Evolutionary conservation across 2,797 vertebrate genomes (phyloP).

Genomic region (Esox masquinongy): DNA sequence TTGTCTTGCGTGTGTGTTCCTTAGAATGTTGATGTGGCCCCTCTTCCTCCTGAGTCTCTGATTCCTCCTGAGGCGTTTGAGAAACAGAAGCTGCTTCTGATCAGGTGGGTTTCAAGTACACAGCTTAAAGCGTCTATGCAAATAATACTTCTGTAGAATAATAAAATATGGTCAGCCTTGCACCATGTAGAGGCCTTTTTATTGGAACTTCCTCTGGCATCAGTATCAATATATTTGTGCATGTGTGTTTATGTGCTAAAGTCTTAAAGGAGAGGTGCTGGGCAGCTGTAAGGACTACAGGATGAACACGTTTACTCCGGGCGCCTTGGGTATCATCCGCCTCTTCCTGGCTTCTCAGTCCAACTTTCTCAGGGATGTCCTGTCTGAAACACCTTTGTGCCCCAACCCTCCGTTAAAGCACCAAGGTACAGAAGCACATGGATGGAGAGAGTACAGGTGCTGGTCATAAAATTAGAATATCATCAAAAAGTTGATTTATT

Average conservation of each 20-base stretch:
- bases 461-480: no score
- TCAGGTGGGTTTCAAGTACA: constrained; percentile 74
- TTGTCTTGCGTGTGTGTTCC: background rate
- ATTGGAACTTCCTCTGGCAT: background rate
- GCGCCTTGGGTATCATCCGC: constrained; percentile 72
- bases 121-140: background rate
- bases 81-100: constrained; percentile 81
- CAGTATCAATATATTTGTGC: constrained; percentile 1
- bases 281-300: constrained; percentile 89
- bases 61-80: constrained; percentile 79
- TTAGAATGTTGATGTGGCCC: constrained; percentile 71
- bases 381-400: background rate
- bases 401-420: background rate
- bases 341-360: constrained; percentile 62
- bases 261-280: constrained; percentile 81
- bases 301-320: constrained; percentile 80
- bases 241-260: constrained; percentile 45
- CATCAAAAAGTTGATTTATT: no score
- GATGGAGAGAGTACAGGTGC: no score
- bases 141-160: background rate
- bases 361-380: constrained; percentile 11
- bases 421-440: background rate
- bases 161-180: background rate
- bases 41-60: constrained; percentile 83
- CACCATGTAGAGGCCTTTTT: background rate